These are phyloP conservation scores for Lepidothrix coronata DNA, from an alignment of 2,113 vertebrate genomes.

Conservation along the genomic window DNA sequence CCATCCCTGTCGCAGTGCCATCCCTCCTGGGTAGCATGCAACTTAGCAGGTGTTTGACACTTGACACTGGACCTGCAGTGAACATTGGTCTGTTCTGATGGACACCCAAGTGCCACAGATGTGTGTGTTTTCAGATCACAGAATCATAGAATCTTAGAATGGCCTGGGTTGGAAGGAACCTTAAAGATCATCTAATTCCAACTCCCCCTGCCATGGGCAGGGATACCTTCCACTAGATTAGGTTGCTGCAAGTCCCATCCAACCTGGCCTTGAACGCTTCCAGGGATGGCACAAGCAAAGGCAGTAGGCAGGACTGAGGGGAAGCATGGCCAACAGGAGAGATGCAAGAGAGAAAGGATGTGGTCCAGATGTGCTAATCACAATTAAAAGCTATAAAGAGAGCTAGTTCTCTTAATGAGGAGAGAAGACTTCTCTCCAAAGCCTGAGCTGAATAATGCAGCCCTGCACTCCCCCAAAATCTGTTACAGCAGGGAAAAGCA, in stretches of 20 bases:
- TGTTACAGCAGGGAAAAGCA: background rate
- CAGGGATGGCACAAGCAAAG: background rate
- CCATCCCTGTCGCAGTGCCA: background rate
- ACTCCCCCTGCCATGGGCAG: accelerated
- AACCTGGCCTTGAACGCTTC: background rate
- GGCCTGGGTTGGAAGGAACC: background rate
- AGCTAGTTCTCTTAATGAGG: background rate
- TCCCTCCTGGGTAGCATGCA: background rate
- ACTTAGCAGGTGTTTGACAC: background rate
- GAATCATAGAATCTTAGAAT: background rate
- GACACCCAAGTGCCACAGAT: background rate
- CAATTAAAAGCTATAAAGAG: background rate
- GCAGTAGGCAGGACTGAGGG: background rate
- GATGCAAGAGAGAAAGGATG: background rate
- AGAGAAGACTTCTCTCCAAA: background rate
- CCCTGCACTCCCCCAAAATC: background rate
- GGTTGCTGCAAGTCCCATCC: background rate
- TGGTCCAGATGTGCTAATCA: background rate
- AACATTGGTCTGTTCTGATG: accelerated
- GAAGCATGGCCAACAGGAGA: background rate
- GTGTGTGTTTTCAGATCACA: accelerated
- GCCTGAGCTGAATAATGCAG: background rate
- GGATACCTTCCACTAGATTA: background rate
- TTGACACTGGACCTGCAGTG: background rate
- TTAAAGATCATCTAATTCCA: background rate